Evolutionary conservation across 1,140 invertebrate species (phyloP).

Genomic region (Drosophila paulistorum): DNA sequence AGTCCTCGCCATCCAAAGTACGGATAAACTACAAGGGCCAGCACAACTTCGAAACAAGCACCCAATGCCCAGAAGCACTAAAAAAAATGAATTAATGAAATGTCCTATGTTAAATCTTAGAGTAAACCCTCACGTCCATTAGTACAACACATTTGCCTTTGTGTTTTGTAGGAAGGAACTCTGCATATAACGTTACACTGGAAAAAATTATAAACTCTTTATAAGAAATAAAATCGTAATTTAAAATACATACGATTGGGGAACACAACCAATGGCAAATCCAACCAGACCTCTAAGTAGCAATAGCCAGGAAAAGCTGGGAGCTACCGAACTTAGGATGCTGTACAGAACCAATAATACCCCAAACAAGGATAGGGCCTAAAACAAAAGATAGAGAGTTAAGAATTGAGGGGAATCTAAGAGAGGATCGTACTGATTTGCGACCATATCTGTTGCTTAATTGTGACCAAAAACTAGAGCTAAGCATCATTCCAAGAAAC

Average conservation of each 20-base stretch:
- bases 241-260: slow-evolving; percentile 91
- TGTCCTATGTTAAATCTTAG: too few species aligned
- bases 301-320: slow-evolving; percentile 95
- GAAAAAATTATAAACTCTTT: not conserved
- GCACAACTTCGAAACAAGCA: slow-evolving; percentile 94
- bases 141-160: slow-evolving; percentile 97
- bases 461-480: slow-evolving; percentile 97
- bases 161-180: slow-evolving; percentile 96
- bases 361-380: slow-evolving; percentile 87
- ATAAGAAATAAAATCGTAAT: not conserved
- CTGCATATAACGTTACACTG: slow-evolving; percentile 97
- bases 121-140: slow-evolving; percentile 90
- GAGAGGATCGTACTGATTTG: slow-evolving; percentile 87
- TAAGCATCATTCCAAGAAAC: slow-evolving; percentile 98
- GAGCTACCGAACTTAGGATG: slow-evolving; percentile 94
- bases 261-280: slow-evolving; percentile 97
- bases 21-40: slow-evolving; percentile 96
- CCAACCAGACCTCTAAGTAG: slow-evolving; percentile 95
- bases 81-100: not conserved
- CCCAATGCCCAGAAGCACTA: slow-evolving; percentile 98
- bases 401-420: not conserved
- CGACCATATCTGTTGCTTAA: slow-evolving; percentile 97
- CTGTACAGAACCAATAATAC: slow-evolving; percentile 96
- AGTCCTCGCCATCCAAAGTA: slow-evolving; percentile 96
- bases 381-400: not conserved